Base-by-base conservation (phyloP, 2,797 vertebrate species). In the Periophthalmus magnuspinnatus region DNA sequence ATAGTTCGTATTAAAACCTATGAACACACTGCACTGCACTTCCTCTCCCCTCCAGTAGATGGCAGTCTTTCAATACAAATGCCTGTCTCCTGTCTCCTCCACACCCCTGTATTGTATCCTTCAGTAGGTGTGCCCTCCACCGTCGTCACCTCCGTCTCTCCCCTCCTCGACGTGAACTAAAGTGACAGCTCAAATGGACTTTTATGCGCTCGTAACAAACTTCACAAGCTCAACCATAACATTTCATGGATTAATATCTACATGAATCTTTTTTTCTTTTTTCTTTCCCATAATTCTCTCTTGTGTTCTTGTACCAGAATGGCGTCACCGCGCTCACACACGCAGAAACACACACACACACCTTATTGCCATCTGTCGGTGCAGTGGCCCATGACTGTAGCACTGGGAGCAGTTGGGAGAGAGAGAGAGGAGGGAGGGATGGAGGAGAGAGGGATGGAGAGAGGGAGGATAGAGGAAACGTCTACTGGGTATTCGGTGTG, bases 341-440 rank as follows among this genome's bases (percentile, higher is more conserved):
- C 67, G 47, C 71, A 36, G 54, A 62, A 64, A 16, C 56, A 67
- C 75, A n/a, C n/a, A n/a, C 76, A 75, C 75, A 78, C 80, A 80
- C 83, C 71, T 82, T 76, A 67, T 79, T 65, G 78, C 90, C 91
- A 92, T 92, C 91, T 91, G 89, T 89, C 82, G 88, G 90, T 84
- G 84, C 90, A 90, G 85, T 82, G 73, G 89, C 84, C 86, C 83
- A 69, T 91, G 85, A 84, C 86, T 86, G 82, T 83, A 83, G 86
- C 88, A 89, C 87, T 75, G 81, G 79, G 89, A 90, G 85, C 84
- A 81, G 80, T 87, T 87, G 88, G 85, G 81, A 88, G 84, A 80
- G 38, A 13, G 11, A 38, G 11, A 41, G 38, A 81, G 81, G 84
- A 78, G 71, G 77, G n/a, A n/a, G n/a, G n/a, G n/a, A n/a, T n/a